Evolutionary conservation across 2,113 vertebrate species (phyloP), one percentile per base, ranked within the genome.

Genomic region (Monopterus albus): DNA sequence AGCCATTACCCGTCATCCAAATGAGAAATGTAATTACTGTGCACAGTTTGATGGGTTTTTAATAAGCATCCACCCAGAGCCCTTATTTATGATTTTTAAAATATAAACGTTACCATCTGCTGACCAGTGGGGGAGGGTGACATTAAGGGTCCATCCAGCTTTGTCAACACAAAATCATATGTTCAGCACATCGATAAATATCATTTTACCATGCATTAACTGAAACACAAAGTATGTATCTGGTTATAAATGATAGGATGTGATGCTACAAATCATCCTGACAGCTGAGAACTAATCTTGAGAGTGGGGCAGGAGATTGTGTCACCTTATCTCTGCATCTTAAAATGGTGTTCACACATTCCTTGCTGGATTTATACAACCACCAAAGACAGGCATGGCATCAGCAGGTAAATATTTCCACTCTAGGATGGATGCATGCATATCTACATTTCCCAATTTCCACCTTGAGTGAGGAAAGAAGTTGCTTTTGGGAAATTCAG

Each of bases 221-320:
- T 47, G 7, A 51, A 63, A 49, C 21, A 25, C 25, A 58, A 43
- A 50, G 5, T 31, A 8, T 40, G 31, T 59, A 38, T 61, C 12
- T 25, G 38, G 65, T 70, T 12, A 28, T 12, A 42, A 53, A 42
- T 56, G 33, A 70, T 60, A 73, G 47, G 15, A 26, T 51, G 39
- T 45, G 36, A 60, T 28, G 71, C 46, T 49, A 26, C 57, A 83
- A 78, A 81, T 78, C 68, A 71, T 68, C 42, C 28, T 58, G 74
- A 61, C 57, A 68, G 42, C 56, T 51, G 39, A 49, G 56, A 39
- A 17, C 40, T 43, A 49, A 53, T 63, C 23, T 21, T 21, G 45
- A 33, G 18, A 61, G 15, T 15, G 29, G 36, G 26, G 60, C 45
- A 65, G 60, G 25, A 43, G 35, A 28, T 18, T 29, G 31, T 26